phyloP scores from a whole-genome alignment of 2,113 vertebrate genomes.

The Geococcyx californianus region DNA sequence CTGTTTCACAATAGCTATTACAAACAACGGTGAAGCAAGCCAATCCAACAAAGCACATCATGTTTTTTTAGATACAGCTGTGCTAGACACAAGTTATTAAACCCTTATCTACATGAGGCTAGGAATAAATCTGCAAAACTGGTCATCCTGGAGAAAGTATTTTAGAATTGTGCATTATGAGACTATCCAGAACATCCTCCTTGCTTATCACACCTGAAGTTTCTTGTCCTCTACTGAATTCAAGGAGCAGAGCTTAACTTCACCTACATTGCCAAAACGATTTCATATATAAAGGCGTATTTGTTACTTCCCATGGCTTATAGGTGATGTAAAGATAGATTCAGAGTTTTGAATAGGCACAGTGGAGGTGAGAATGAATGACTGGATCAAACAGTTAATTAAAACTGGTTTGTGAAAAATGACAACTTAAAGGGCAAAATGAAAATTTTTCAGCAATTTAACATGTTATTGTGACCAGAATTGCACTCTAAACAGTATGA shows the following conservation, averaged over 20 bases:
- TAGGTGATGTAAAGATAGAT: neutral
- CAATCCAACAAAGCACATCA: neutral
- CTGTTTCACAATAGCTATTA: neutral
- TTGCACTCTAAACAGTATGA: neutral
- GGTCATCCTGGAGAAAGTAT: neutral
- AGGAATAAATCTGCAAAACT: neutral
- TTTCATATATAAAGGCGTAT: neutral
- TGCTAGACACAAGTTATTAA: neutral
- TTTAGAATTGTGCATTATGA: neutral
- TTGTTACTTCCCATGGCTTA: neutral
- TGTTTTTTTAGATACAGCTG: neutral
- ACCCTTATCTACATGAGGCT: neutral
- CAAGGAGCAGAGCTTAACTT: neutral
- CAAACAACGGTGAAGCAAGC: neutral
- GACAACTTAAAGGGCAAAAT: constrained; percentile 23
- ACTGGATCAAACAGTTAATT: constrained; percentile 56
- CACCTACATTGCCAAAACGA: neutral
- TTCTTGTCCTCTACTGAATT: neutral
- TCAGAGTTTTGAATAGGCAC: neutral
- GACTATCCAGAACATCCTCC: neutral
- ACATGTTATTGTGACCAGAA: constrained; percentile 32
- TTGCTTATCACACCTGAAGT: neutral
- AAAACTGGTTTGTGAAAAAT: constrained; percentile 32
- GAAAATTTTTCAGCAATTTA: constrained; percentile 32
- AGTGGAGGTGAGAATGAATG: neutral